These are phyloP conservation scores for Tonatia bakeri DNA, from an alignment of 2,113 vertebrate species.

Conservation along the genomic window DNA sequence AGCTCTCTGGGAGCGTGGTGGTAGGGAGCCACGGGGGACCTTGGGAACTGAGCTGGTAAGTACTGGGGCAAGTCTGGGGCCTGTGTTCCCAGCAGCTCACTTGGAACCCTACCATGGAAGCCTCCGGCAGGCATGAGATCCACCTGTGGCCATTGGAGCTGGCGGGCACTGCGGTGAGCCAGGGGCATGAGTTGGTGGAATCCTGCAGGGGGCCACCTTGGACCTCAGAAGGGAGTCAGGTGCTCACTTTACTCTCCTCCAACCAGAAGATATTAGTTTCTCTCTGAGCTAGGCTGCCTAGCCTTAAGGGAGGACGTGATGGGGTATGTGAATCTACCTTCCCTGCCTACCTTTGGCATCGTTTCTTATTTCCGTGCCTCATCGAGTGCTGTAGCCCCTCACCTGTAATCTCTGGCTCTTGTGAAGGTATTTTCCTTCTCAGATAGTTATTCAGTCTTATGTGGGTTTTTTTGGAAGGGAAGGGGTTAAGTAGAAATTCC, in stretches of 20 bases:
- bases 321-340: not conserved
- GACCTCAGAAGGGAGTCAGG: not conserved
- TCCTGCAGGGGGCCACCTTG: too few species aligned
- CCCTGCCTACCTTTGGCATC: not conserved
- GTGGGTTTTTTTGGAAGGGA: not conserved
- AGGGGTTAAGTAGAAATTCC: not conserved
- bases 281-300: not conserved
- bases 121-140: rapidly evolving
- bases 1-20: not conserved
- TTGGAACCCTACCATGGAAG: not conserved
- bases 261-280: not conserved
- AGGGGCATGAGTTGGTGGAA: not conserved
- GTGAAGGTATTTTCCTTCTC: not conserved
- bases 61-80: not conserved
- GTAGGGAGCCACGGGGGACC: too few species aligned
- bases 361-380: not conserved
- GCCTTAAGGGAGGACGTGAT: too few species aligned
- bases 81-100: rapidly evolving
- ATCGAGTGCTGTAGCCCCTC: not conserved
- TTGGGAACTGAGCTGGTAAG: rapidly evolving
- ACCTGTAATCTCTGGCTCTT: not conserved
- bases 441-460: not conserved
- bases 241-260: not conserved
- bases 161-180: not conserved
- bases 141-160: not conserved